phyloP scores from a whole-genome alignment of 2,888 invertebrate species.

The Steinernema carpocapsae region DNA sequence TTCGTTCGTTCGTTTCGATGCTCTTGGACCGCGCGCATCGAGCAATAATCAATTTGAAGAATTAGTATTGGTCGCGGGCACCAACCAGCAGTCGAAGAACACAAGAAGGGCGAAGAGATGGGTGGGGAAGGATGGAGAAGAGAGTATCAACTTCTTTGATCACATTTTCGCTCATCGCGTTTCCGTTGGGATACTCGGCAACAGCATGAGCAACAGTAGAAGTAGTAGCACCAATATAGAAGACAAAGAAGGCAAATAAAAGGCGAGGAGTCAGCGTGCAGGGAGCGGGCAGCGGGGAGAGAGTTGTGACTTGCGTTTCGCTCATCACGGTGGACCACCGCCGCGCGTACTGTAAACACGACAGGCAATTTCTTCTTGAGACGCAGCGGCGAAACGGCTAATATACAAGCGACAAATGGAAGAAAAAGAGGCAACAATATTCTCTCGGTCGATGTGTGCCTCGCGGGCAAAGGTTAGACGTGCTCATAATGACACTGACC shows the following conservation, averaged over 20 bases:
- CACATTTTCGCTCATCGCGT: neutral
- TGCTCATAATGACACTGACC: too few relatives aligned
- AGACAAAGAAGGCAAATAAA: too few relatives aligned
- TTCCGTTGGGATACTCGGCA: neutral
- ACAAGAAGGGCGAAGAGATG: too few relatives aligned
- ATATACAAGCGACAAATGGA: too few relatives aligned
- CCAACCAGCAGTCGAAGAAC: neutral
- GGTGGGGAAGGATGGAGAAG: neutral
- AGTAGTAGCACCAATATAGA: too few relatives aligned
- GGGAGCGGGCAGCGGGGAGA: neutral
- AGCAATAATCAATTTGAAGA: slow-evolving; percentile 27
- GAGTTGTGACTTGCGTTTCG: slow-evolving; percentile 7
- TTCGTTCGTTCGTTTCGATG: too few relatives aligned
- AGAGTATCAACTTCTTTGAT: slow-evolving; percentile 19
- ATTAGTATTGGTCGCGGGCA: slow-evolving; percentile 22
- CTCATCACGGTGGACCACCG: neutral
- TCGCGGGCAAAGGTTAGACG: too few relatives aligned
- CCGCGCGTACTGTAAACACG: slow-evolving; percentile 21
- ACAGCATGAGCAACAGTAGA: too few relatives aligned
- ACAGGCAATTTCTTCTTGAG: slow-evolving; percentile 11
- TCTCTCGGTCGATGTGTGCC: too few relatives aligned
- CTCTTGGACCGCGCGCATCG: neutral
- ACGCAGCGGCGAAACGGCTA: neutral
- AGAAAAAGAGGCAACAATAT: too few relatives aligned
- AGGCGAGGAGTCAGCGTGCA: too few relatives aligned